Base-by-base conservation (phyloP, 2,888 invertebrate genomes). In the Mimachlamys varia region DNA sequence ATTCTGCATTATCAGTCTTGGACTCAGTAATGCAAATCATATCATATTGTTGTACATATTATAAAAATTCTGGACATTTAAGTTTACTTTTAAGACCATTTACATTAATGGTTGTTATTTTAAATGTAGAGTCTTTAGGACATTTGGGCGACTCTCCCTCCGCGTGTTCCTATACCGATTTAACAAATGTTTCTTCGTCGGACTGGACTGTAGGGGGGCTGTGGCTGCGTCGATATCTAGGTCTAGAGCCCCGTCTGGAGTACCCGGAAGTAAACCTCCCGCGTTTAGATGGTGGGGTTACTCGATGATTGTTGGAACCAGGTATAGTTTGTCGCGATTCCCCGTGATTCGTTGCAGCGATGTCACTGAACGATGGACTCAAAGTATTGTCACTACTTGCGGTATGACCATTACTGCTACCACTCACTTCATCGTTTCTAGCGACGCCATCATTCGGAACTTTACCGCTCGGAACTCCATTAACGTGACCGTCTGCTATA, bases 51-150 rank as follows among this genome's bases (percentile, higher is more conserved):
- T 2, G 0, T 17, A 49, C n/a, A 22, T 33, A 88, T 49, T 88
- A 50, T 22, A 50, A 7, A 49, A 88, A 49, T 88, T 88, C 88
- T 50, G 88, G 88, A n/a, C 49, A 88, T 38, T 88, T 88, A 13
- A 88, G 38, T 88, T 88, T 88, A 4, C 12, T 44, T 0, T 0
- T 50, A 15, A 88, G 88, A 27, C 88, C 88, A n/a, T 49, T 49
- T 49, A 88, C 50, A 88, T 88, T 88, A 38, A 88, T 33, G 22
- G 0, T 50, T 3, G 22, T n/a, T 10, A 49, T 49, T 49, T 88
- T 88, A 17, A 88, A 19, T 22, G 22, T 10, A 58, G 2, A 3
- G 19, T 58, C 58, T 58, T 58, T 19, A 0, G 1, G 10, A 58
- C 58, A 58, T 10, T n/a, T 58, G 1, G 19, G 10, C 0, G 58